A percentile compares a stretch with the other conserved stretches of the same genome.
These are phyloP conservation scores for Papilio glaucus DNA, from an alignment of 1,140 invertebrate genomes.

Conservation along the genomic window DNA sequence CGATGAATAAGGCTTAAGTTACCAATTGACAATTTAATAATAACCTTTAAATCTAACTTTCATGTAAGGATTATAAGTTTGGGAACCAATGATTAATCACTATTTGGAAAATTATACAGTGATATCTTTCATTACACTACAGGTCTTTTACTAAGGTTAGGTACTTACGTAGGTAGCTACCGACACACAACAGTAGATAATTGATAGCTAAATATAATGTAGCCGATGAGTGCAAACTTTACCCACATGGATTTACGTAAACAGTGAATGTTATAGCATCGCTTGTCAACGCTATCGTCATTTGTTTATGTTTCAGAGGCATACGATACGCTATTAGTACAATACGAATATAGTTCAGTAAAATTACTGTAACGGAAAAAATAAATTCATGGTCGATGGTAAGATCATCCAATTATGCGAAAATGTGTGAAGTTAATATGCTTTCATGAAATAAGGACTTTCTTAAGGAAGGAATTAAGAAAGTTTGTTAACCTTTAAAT, in stretches of 20 bases:
- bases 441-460: too few relatives aligned
- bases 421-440: too few relatives aligned
- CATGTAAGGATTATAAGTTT: too few relatives aligned
- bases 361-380: neutral
- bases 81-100: too few relatives aligned
- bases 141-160: neutral
- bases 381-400: neutral
- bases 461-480: too few relatives aligned
- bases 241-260: conserved; percentile 1
- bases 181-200: neutral
- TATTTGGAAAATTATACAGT: neutral
- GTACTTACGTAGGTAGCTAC: neutral
- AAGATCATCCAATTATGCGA: too few relatives aligned
- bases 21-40: too few relatives aligned
- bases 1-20: too few relatives aligned
- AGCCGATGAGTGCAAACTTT: neutral
- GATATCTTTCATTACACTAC: neutral
- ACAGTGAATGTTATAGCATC: neutral
- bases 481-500: too few relatives aligned
- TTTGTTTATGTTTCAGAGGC: neutral
- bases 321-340: neutral
- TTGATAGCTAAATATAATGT: neutral
- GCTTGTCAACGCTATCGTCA: neutral
- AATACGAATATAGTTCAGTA: neutral
- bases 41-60: too few relatives aligned